Evolutionary conservation across 2,888 invertebrate species (phyloP), one percentile per base, ranked within the genome.

Genomic region (Terebella lapidaria): DNA sequence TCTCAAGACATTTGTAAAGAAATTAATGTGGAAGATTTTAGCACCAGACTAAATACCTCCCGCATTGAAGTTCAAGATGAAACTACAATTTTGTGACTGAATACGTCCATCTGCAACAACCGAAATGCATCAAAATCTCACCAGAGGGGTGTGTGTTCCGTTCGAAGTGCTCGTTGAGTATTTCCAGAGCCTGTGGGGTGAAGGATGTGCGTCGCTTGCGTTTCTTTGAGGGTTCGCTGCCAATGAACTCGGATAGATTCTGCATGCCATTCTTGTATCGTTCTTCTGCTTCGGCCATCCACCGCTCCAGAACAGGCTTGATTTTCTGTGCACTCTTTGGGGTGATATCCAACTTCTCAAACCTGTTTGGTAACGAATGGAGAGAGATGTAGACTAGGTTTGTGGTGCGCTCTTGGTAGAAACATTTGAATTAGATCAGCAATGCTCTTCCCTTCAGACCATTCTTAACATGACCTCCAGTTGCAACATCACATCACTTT

Each of bases 251-350:
- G 64, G 94, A 93, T 72, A 94, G 85, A 80, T 94, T 94, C 80
- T 92, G 93, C 79, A 92, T 91, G 15, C 79, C 80, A 63, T 78
- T 78, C 63, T 79, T 80, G 63, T 79, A 94, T 89, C 94, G 91
- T 85, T 94, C 94, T 85, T 96, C 95, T 58, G 95, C 95, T 84
- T 96, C 95, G 83, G 91, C 91, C 94, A 96, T 95, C 96, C 96
- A 96, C 83, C 91, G 87, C 84, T 96, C 96, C 80, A 96, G 87
- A 74, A 96, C 96, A 72, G 96, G 96, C 84, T 95, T 95, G 81
- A 96, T 96, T 87, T 96, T 96, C 86, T 94, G 94, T 77, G 96
- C 96, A 86, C 95, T 95, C 86, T 96, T 95, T 81, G 96, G 96
- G 78, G 96, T 96, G 78, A 96, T 96, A 85, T 96, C 96, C 85